A percentile compares a stretch with the other conserved stretches of the same genome.
Conservation (phyloP, 1,140 invertebrate genomes). For the Steinernema feltiae region DNA sequence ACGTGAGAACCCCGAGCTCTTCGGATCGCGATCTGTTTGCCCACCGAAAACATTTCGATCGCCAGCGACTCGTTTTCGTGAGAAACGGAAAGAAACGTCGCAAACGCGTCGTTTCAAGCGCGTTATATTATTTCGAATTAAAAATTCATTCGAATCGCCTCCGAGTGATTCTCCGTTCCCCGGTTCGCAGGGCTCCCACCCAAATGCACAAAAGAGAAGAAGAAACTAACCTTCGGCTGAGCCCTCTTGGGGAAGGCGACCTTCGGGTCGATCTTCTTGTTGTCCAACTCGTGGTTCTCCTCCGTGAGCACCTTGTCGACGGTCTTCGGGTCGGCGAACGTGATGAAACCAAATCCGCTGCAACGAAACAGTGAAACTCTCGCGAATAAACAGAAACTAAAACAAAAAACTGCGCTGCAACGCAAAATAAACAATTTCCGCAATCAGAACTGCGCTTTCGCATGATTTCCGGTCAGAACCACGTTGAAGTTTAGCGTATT, state of each 20-base stretch:
- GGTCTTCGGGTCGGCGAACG: conserved; percentile 48
- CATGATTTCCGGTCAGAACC: too few relatives aligned
- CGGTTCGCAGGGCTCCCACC: too few relatives aligned
- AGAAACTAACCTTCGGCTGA: conserved; percentile 85
- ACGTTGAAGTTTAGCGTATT: too few relatives aligned
- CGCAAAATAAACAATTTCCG: background rate
- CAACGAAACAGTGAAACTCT: conserved; percentile 22
- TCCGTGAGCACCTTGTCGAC: conserved; percentile 49
- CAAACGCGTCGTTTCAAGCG: background rate
- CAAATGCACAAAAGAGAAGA: background rate
- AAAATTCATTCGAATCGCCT: background rate
- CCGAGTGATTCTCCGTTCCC: too few relatives aligned
- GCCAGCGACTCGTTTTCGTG: background rate
- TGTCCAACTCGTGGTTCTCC: conserved; percentile 52
- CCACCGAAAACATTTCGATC: background rate
- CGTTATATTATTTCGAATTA: background rate
- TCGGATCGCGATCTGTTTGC: conserved; percentile 5
- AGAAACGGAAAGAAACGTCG: background rate
- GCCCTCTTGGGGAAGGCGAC: conserved; percentile 96
- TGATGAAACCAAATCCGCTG: conserved; percentile 57
- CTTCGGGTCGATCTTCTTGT: conserved; percentile 87
- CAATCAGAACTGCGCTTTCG: too few relatives aligned
- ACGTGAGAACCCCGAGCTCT: background rate
- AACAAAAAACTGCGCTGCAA: background rate
- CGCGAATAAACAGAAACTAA: background rate